Conservation (phyloP, 2,888 invertebrate genomes). For the Heliconius erato region DNA sequence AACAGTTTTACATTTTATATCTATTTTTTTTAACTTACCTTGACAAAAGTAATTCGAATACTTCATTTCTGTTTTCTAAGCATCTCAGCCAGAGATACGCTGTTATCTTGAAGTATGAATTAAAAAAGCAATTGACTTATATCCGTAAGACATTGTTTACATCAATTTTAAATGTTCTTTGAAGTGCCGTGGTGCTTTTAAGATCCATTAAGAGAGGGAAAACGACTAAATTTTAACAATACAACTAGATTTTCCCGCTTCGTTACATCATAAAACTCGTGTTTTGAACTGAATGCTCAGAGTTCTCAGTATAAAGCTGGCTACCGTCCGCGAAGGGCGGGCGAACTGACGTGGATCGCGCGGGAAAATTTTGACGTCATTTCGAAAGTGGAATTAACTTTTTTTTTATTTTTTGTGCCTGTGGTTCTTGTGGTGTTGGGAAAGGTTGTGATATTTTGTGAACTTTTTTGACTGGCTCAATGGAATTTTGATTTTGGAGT, state of each 20-base stretch:
- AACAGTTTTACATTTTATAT: background rate
- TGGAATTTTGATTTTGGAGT: constrained; percentile 5
- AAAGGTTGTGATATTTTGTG: constrained; percentile 4
- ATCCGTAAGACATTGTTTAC: constrained; percentile 5
- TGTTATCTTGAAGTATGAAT: constrained; percentile 3
- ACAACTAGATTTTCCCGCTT: constrained; percentile 49
- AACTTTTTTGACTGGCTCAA: background rate
- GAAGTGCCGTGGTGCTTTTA: constrained; percentile 38
- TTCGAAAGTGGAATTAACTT: constrained; percentile 33
- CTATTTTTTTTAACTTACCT: background rate
- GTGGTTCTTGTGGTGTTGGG: constrained; percentile 16
- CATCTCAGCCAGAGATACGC: constrained; percentile 11
- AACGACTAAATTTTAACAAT: constrained; percentile 43
- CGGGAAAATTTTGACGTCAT: constrained; percentile 24
- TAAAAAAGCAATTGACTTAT: constrained; percentile 10
- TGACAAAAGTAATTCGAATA: background rate
- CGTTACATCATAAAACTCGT: constrained; percentile 34
- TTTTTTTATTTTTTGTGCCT: constrained; percentile 17
- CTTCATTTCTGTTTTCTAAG: background rate
- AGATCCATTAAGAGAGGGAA: constrained; percentile 34
- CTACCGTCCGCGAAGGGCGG: constrained; percentile 49
- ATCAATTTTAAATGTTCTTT: constrained; percentile 26
- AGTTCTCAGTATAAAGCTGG: constrained; percentile 52
- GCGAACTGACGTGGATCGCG: constrained; percentile 34
- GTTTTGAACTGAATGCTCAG: constrained; percentile 18